A percentile compares a stretch with the other conserved stretches of the same genome.
These are phyloP conservation scores for Axea sp. DNA, from an alignment of 2,888 invertebrate species.

Conservation along the genomic window DNA sequence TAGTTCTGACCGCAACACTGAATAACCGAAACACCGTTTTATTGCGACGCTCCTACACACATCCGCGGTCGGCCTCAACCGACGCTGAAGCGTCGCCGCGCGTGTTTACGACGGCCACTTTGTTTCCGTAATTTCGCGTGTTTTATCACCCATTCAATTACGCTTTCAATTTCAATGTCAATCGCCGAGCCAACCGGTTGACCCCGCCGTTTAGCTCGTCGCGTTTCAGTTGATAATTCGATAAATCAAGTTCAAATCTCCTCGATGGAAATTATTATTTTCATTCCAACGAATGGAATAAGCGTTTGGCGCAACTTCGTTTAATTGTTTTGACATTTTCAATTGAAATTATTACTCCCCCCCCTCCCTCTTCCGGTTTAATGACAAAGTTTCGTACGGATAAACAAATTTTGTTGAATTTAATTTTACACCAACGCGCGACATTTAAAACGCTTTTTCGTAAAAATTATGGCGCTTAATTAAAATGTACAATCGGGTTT, in stretches of 20 bases:
- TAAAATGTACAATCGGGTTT: conserved; percentile 24
- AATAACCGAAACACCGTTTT: conserved; percentile 57
- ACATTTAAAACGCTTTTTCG: too few species aligned
- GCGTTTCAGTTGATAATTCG: conserved; percentile 2
- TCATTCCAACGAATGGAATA: too few species aligned
- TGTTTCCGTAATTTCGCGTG: conserved; percentile 4
- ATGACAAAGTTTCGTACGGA: too few species aligned
- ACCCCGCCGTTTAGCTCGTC: too few species aligned
- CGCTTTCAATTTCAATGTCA: conserved; percentile 32
- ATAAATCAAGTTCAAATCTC: too few species aligned
- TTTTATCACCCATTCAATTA: conserved; percentile 25
- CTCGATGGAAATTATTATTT: too few species aligned
- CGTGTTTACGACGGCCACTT: conserved; percentile 22
- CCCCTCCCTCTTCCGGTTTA: too few species aligned
- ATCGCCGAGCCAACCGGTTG: neutral
- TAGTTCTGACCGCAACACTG: conserved; percentile 55
- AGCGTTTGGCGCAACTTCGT: too few species aligned
- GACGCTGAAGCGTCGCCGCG: conserved; percentile 14
- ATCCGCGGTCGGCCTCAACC: conserved; percentile 7
- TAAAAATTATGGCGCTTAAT: conserved; percentile 42
- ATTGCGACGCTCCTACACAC: conserved; percentile 33
- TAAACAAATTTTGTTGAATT: too few species aligned
- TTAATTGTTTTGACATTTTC: too few species aligned
- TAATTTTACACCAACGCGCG: too few species aligned
- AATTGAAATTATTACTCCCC: too few species aligned